Base-by-base conservation (phyloP, 2,113 vertebrate species). In the Myrmecophaga tridactyla region DNA sequence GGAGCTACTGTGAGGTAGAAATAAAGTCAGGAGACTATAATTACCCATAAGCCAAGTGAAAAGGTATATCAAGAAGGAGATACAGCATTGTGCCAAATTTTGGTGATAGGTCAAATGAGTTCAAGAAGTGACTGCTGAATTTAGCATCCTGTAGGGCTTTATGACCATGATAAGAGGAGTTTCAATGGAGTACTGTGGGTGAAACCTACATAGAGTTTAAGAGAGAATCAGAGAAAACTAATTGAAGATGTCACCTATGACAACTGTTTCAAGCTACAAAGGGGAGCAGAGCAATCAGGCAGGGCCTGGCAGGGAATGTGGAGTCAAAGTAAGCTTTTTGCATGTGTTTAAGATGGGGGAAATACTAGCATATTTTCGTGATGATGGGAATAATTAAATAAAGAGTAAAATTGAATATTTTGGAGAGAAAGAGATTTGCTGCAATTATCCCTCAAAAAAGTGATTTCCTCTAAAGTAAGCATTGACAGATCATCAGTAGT, bases 11-110 rank as follows among this genome's bases (percentile, higher is more conserved):
- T 3, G 63, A 69, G 7, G 12, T 0, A 0, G 21, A 67, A 23
- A n/a, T 0, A 17, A n/a, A 75, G 34, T 4, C 48, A 17, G 11
- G 70, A 41, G 41, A 25, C 2, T 0, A 2, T 0, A 21, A 18
- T 2, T 11, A 8, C 43, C 18, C 0, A 6, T 0, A 1, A 15
- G 73, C 15, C 63, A 39, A 4, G 4, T 4, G 39, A 13, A 12
- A 25, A 36, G 31, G 4, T 4, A 23, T 7, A 60, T 0, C 46
- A 4, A 31, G 46, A 31, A 0, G 1, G 78, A 18, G 56, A 21
- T 15, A 8, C 1, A 2, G 9, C 9, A 0, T 7, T 0, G 8
- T 12, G 11, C 7, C 53, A 27, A 2, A 4, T 0, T 34, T 43
- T 63, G 75, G 43, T 34, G 11, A 4, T 0, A 3, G 11, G 34